These are phyloP conservation scores for Elaphurus davidianus DNA, from an alignment of 2,113 vertebrate genomes.

Conservation along the genomic window DNA sequence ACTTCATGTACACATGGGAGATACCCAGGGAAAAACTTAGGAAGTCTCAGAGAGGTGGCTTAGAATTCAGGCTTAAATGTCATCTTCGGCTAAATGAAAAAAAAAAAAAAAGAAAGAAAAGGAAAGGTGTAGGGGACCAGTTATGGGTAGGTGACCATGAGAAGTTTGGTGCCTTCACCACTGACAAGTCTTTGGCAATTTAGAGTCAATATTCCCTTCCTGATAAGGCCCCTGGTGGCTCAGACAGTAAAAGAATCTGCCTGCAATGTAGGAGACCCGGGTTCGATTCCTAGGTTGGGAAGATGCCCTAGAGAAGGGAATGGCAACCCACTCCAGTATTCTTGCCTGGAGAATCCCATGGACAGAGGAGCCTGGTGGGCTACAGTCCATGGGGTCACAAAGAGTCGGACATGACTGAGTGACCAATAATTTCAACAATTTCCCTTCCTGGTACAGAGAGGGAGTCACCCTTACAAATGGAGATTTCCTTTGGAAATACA, in stretches of 20 bases:
- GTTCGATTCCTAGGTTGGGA: background rate
- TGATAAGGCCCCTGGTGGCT: background rate
- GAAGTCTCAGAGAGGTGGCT: background rate
- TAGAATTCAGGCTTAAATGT: background rate
- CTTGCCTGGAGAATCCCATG: background rate
- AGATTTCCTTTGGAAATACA: background rate
- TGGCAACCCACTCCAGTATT: background rate
- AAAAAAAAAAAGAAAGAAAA: background rate
- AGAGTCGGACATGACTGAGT: background rate
- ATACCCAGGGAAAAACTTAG: background rate
- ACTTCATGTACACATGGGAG: background rate
- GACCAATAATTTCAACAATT: background rate
- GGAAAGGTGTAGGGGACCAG: background rate
- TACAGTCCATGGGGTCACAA: background rate
- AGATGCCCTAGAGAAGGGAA: background rate
- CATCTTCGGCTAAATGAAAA: background rate
- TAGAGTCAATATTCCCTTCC: background rate
- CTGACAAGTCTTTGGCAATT: background rate
- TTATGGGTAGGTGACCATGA: background rate
- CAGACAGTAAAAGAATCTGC: background rate
- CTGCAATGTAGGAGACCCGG: background rate
- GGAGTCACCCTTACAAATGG: background rate
- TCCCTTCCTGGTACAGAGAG: background rate
- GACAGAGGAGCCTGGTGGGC: background rate
- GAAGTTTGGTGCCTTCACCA: background rate